Evolutionary conservation across 2,113 vertebrate genomes (phyloP).

Genomic region (Vulpes lagopus): DNA sequence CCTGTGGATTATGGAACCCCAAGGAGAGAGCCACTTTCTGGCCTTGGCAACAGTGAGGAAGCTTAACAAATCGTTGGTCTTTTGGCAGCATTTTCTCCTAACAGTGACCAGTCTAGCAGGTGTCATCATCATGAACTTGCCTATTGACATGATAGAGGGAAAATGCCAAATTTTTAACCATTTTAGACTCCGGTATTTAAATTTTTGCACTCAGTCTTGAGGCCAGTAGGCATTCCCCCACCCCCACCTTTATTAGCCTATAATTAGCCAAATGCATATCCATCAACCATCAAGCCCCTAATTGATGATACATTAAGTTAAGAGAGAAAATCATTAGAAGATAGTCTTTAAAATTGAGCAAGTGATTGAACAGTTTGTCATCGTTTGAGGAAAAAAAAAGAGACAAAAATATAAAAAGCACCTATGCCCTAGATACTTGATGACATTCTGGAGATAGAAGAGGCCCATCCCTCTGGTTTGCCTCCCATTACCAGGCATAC

Average conservation of each 20-base stretch:
- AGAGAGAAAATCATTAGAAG: not conserved
- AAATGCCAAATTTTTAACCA: not conserved
- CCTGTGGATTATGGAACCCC: too few relatives aligned
- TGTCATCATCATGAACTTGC: not conserved
- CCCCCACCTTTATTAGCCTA: not conserved
- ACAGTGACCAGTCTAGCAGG: not conserved
- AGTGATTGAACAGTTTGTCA: not conserved
- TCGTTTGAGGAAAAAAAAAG: not conserved
- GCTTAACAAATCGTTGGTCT: not conserved
- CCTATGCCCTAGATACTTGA: not conserved
- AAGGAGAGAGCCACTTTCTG: not conserved
- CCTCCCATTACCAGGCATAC: too few relatives aligned
- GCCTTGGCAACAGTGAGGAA: not conserved
- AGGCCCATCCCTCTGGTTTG: not conserved
- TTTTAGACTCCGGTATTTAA: not conserved
- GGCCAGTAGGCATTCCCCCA: not conserved
- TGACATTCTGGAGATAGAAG: not conserved
- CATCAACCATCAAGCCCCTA: not conserved
- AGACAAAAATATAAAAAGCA: not conserved
- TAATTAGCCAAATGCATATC: not conserved
- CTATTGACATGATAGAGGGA: too few relatives aligned
- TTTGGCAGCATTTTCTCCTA: not conserved
- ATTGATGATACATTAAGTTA: not conserved
- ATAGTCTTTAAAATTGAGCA: conserved; percentile 13
- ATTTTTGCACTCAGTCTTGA: not conserved